Evolutionary conservation across 2,113 vertebrate species (phyloP).

Genomic region (Hyaena hyaena): DNA sequence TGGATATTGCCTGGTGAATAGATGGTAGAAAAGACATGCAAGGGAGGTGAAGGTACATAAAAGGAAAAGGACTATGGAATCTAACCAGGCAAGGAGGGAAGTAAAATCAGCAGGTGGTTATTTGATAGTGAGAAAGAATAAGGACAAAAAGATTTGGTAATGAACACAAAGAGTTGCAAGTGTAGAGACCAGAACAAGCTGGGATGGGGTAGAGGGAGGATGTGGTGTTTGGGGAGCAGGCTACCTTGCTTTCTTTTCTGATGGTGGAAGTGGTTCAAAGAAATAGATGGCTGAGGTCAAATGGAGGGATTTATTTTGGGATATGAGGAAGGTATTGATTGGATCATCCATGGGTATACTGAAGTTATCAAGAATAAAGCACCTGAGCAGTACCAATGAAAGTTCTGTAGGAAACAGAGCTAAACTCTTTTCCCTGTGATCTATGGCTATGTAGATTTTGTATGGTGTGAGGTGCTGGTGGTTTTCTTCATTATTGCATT

Average conservation of each 20-base stretch:
- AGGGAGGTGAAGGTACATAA: not conserved
- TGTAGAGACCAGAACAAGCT: not conserved
- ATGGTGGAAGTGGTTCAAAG: not conserved
- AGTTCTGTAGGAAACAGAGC: not conserved
- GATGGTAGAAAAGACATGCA: not conserved
- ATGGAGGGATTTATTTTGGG: not conserved
- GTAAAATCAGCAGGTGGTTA: not conserved
- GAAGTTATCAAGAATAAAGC: not conserved
- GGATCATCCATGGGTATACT: not conserved
- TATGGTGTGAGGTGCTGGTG: not conserved
- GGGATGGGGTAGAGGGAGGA: not conserved
- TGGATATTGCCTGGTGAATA: not conserved
- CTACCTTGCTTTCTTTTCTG: not conserved
- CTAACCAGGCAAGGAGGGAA: not conserved
- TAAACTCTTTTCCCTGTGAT: not conserved
- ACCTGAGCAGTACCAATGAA: not conserved
- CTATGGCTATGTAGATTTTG: not conserved
- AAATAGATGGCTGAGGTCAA: not conserved
- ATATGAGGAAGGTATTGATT: not conserved
- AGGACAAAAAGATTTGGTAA: not conserved
- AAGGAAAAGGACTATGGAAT: not conserved
- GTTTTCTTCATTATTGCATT: not conserved
- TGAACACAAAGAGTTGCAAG: not conserved
- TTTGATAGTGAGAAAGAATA: not conserved
- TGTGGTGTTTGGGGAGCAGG: not conserved